Percentiles rank a stretch among this genome's conserved stretches.
phyloP scores from a whole-genome alignment of 2,888 invertebrate genomes.

The Andrena camellia region DNA sequence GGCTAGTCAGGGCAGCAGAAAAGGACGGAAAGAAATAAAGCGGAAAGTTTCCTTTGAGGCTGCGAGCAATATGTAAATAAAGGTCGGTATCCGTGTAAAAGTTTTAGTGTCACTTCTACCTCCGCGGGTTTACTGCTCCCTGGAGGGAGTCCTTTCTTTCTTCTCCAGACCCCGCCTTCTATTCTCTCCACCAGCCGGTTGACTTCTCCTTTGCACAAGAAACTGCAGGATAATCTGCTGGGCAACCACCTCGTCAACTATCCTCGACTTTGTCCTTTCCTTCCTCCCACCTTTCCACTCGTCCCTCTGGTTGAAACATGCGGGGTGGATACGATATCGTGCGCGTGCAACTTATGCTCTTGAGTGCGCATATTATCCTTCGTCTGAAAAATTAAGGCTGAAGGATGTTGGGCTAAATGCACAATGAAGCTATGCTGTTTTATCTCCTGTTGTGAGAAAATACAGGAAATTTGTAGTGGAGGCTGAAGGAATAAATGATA shows the following conservation, averaged over 20 bases:
- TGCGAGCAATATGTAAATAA: conserved; percentile 81
- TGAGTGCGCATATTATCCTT: neutral
- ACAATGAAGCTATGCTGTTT: neutral
- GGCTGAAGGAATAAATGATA: neutral
- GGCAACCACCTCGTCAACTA: conserved; percentile 55
- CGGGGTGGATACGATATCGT: conserved; percentile 9
- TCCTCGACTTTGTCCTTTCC: conserved; percentile 49
- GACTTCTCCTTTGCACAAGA: conserved; percentile 57
- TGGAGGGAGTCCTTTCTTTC: conserved; percentile 63
- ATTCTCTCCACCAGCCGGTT: conserved; percentile 47
- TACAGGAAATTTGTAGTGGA: neutral
- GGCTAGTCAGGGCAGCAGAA: conserved; percentile 48
- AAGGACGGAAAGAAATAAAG: conserved; percentile 62
- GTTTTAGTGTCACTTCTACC: conserved; percentile 81
- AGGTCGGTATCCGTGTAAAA: conserved; percentile 80
- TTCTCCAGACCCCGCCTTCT: conserved; percentile 51
- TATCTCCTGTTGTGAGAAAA: neutral
- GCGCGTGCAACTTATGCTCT: neutral
- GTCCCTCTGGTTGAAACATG: conserved; percentile 18
- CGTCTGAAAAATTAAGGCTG: no score
- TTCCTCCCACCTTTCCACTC: conserved; percentile 22
- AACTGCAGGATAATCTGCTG: conserved; percentile 55
- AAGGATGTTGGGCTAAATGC: neutral
- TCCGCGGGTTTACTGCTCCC: conserved; percentile 76
- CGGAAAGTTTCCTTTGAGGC: conserved; percentile 71